Evolutionary conservation across 2,888 invertebrate genomes (phyloP), one percentile per base, ranked within the genome.

Genomic region (Drosophila pegasa): DNA sequence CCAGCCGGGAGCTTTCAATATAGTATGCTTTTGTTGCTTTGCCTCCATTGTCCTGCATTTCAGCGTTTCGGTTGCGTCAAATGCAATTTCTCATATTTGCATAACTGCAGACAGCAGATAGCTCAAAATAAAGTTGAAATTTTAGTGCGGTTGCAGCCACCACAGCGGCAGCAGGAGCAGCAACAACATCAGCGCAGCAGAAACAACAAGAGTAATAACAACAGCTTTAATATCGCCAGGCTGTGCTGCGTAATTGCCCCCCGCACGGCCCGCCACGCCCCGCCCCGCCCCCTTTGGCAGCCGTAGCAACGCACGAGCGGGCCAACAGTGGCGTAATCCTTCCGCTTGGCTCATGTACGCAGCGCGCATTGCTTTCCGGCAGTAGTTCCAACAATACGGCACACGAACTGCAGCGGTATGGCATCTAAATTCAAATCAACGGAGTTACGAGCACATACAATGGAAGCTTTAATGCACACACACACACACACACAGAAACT

Each of bases 61-160:
- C 37, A 62, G 54, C 45, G 40, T 67, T 77, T 60, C 64, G 67
- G 78, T 67, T 84, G 79, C 75, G 87, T 86, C 71, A 88, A 84
- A 84, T 84, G 83, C 88, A 84, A 84, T 84, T 84, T 88, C 88
- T 88, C 83, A 84, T 84, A 84, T 84, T 84, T 84, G 83, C 83
- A 83, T 88, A 83, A 88, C 88, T 88, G 83, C 83, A 88, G 86
- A 88, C 86, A 86, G 88, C 75, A 83, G 80, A 83, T 83, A 83
- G 83, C 83, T 83, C 83, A 88, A 83, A 83, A 88, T 88, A 88
- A 83, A 83, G 88, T 86, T 86, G 77, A 71, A 88, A 86, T 73
- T 88, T 87, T 67, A 61, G 70, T 71, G 67, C 75, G 58, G 66
- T 59, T 61, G 56, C 58, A 58, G 45, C 63, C 41, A 43, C 18